Conservation (phyloP, 2,797 vertebrate species). For the Darevskia mixta region DNA sequence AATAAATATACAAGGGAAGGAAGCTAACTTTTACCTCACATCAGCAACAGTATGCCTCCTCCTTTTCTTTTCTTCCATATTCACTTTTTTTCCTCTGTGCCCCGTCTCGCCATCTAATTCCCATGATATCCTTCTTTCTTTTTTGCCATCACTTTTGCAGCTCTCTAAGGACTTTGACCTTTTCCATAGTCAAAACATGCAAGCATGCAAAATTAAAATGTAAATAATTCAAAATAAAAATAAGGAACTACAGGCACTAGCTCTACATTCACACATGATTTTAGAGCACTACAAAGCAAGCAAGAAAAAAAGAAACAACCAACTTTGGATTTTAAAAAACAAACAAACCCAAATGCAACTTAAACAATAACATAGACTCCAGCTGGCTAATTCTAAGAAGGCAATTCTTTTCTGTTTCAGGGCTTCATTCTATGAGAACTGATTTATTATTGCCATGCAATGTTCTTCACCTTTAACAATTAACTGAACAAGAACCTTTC, state of each 20-base stretch:
- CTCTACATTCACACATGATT: background rate
- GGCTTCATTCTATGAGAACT: background rate
- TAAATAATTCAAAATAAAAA: slow-evolving; percentile 64
- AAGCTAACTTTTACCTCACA: slow-evolving; percentile 24
- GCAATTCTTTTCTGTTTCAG: slow-evolving; percentile 3
- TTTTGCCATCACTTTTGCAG: slow-evolving; percentile 75
- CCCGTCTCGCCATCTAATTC: slow-evolving; percentile 72
- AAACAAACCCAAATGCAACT: background rate
- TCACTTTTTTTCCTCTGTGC: slow-evolving; percentile 70
- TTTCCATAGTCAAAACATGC: slow-evolving; percentile 53
- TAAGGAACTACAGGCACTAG: slow-evolving; percentile 14
- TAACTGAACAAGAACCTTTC: background rate
- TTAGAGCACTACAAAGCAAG: background rate
- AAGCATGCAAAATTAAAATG: slow-evolving; percentile 72
- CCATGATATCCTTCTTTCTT: slow-evolving; percentile 81
- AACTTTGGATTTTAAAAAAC: slow-evolving; percentile 16
- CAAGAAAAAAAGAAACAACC: background rate
- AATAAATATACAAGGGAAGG: slow-evolving; percentile 48
- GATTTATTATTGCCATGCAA: background rate
- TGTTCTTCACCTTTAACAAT: background rate
- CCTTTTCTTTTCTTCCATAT: slow-evolving; percentile 80
- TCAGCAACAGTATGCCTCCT: slow-evolving; percentile 75
- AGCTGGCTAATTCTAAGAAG: background rate
- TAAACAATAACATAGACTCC: background rate
- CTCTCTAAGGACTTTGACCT: slow-evolving; percentile 44